A percentile compares a stretch with the other conserved stretches of the same genome.
phyloP scores from a whole-genome alignment of 2,113 vertebrate species.

The Pristiophorus japonicus region DNA sequence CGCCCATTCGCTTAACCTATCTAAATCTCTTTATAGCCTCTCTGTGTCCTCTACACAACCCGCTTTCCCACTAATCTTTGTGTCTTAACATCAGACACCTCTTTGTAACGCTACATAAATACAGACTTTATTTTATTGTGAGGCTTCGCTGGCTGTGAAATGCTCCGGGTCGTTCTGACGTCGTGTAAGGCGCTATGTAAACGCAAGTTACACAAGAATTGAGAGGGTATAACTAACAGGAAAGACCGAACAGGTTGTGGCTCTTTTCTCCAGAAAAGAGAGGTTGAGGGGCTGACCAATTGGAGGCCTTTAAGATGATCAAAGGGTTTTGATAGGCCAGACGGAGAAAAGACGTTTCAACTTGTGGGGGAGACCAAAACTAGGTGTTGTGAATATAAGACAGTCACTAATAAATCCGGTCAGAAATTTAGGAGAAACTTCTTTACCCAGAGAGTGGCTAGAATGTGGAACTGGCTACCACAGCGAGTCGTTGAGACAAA shows the following conservation, averaged over 20 bases:
- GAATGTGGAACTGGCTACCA: neutral
- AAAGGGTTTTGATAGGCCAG: neutral
- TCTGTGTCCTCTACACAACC: no score
- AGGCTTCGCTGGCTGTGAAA: neutral
- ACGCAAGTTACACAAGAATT: neutral
- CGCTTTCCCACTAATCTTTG: no score
- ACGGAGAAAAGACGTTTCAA: neutral
- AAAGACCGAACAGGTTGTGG: no score
- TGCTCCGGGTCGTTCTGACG: neutral
- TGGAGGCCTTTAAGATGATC: neutral
- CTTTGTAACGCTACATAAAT: neutral
- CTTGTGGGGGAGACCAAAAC: neutral
- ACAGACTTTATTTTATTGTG: neutral
- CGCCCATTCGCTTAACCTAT: no score
- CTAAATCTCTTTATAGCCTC: no score
- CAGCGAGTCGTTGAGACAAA: neutral
- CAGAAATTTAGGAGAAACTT: neutral
- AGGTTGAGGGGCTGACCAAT: neutral
- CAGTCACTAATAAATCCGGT: neutral
- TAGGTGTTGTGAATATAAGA: neutral
- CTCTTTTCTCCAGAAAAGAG: no score
- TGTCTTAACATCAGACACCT: no score
- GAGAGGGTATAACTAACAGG: neutral
- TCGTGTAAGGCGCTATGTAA: neutral
- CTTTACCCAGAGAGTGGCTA: neutral